These are phyloP conservation scores for Cygnus buccinator DNA, from an alignment of 2,113 vertebrate species.

Conservation along the genomic window DNA sequence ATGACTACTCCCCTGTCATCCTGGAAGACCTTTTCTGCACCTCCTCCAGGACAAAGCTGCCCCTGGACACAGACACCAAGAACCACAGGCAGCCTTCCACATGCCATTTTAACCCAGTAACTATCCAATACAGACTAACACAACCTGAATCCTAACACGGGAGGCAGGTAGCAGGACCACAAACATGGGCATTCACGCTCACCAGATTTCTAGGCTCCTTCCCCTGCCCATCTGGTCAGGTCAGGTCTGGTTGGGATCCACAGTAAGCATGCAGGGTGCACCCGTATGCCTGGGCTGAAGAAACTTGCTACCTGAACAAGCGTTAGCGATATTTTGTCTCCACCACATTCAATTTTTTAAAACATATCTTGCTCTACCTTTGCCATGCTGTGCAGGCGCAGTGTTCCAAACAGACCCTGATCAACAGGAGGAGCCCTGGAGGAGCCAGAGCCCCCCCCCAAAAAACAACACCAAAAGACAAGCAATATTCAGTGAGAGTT, in stretches of 20 bases:
- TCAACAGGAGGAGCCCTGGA: not conserved
- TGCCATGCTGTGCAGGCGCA: not conserved
- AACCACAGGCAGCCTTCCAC: not conserved
- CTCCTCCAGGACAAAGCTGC: not conserved
- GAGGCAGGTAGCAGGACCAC: not conserved
- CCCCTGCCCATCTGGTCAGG: not conserved
- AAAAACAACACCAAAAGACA: accelerated
- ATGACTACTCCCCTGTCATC: not conserved
- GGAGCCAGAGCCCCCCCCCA: not conserved
- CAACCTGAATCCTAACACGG: not conserved
- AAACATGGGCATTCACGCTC: not conserved
- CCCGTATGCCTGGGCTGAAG: not conserved
- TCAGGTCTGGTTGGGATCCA: not conserved
- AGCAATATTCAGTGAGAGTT: not conserved
- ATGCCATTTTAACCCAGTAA: not conserved
- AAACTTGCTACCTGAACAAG: not conserved
- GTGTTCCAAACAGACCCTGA: not conserved
- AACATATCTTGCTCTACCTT: not conserved
- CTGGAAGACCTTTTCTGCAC: not conserved
- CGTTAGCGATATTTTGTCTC: not conserved
- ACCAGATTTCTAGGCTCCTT: not conserved
- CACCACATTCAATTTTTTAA: not conserved
- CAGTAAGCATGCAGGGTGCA: not conserved
- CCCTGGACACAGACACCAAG: not conserved
- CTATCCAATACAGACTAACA: not conserved